These are phyloP conservation scores for Heterodera schachtii DNA, from an alignment of 1,140 invertebrate genomes.

Conservation along the genomic window DNA sequence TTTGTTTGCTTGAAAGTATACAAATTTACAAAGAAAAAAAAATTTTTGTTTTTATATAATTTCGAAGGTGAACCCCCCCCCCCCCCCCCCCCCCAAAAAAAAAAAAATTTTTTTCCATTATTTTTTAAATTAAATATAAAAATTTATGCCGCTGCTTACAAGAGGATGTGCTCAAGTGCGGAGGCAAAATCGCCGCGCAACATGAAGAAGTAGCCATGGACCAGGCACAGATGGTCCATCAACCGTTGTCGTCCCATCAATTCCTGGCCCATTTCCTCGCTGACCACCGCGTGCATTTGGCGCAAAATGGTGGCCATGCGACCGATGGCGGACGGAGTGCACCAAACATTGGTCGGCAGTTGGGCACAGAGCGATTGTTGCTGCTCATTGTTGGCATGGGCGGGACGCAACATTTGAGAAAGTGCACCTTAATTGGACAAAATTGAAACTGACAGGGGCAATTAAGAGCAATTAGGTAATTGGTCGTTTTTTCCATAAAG, in stretches of 20 bases:
- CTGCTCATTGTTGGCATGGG: not conserved
- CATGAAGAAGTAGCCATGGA: constrained; percentile 29
- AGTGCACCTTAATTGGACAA: not conserved
- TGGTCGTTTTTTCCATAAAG: no score
- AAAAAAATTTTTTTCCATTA: no score
- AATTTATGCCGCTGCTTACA: not conserved
- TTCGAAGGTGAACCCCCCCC: no score
- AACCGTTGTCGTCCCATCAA: constrained; percentile 12
- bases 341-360: not conserved
- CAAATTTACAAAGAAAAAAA: no score
- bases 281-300: not conserved
- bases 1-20: no score
- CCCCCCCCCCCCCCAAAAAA: no score
- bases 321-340: not conserved
- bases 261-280: constrained; percentile 13
- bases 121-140: no score
- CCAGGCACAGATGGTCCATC: constrained; percentile 18
- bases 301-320: not conserved
- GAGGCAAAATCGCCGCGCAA: constrained; percentile 26
- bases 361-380: not conserved
- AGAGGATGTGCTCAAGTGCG: constrained; percentile 11
- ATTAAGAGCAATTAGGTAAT: no score
- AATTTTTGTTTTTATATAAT: no score
- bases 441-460: not conserved
- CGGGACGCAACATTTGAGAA: constrained; percentile 19